These are phyloP conservation scores for Drosophila anomalipes DNA, from an alignment of 2,888 invertebrate genomes.

Conservation along the genomic window DNA sequence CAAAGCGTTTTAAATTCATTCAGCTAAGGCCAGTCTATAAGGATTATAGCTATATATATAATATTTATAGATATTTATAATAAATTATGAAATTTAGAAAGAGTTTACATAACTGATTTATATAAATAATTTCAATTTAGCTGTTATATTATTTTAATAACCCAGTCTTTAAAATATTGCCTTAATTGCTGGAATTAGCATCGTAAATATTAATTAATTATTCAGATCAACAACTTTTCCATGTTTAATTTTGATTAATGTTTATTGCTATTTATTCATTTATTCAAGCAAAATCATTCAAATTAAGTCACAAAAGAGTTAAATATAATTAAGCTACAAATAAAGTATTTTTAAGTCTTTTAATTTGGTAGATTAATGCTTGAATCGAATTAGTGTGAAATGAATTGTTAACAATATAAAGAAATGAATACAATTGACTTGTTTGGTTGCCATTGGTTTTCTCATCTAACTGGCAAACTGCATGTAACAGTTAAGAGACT, in stretches of 20 bases:
- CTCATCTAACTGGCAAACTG: constrained; percentile 3
- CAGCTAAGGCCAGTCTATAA: neutral
- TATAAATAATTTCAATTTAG: neutral
- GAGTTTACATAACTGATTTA: neutral
- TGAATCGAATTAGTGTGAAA: neutral
- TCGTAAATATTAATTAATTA: neutral
- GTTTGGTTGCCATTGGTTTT: neutral
- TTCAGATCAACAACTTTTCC: neutral
- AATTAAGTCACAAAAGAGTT: neutral
- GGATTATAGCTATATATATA: neutral
- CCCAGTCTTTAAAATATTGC: neutral
- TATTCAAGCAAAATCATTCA: no score
- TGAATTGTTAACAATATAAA: neutral
- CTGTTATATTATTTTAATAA: neutral
- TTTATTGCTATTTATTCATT: neutral
- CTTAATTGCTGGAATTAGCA: neutral
- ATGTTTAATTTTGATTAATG: neutral
- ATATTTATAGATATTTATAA: neutral
- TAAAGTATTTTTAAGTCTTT: neutral
- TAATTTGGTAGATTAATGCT: neutral
- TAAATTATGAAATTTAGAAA: neutral
- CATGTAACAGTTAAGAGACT: constrained; percentile 15
- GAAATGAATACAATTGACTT: neutral
- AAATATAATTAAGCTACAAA: neutral
- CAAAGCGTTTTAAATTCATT: neutral